Conservation (phyloP, 1,140 invertebrate genomes). For the Pemphigus obesinymphae region DNA sequence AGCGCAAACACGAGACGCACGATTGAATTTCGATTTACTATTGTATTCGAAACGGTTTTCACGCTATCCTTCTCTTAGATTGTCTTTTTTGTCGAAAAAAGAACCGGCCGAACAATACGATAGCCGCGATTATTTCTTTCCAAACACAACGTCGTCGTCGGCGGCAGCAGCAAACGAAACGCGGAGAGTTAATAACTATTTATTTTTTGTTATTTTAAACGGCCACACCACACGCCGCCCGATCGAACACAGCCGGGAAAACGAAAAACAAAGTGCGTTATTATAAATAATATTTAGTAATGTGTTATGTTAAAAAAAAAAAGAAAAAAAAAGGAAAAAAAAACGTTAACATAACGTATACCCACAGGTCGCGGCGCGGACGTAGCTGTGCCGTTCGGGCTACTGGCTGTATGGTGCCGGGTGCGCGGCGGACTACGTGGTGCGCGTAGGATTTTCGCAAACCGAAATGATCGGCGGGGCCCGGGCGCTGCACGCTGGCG, state of each 20-base stretch:
- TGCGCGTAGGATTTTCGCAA: slow-evolving; percentile 38
- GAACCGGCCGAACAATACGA: neutral
- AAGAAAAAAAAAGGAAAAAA: neutral
- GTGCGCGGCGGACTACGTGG: slow-evolving; percentile 32
- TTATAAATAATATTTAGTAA: too few relatives aligned
- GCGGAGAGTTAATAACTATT: too few relatives aligned
- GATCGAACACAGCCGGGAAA: neutral
- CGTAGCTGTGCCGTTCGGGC: slow-evolving; percentile 7
- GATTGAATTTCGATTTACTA: neutral
- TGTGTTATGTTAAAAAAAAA: too few relatives aligned
- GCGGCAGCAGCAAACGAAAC: neutral
- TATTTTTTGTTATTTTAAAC: too few relatives aligned
- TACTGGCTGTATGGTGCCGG: slow-evolving; percentile 21
- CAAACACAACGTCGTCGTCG: neutral
- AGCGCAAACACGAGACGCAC: neutral
- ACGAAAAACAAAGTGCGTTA: neutral
- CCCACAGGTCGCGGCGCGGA: neutral
- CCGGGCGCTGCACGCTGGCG: slow-evolving; percentile 40
- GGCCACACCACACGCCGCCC: neutral
- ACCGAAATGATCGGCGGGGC: slow-evolving; percentile 39
- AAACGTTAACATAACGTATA: neutral
- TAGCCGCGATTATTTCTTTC: neutral
- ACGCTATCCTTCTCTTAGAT: too few relatives aligned
- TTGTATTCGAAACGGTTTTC: too few relatives aligned
- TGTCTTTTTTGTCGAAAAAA: too few relatives aligned